These are phyloP conservation scores for Drosophila simulans DNA, from an alignment of 1,140 invertebrate species.

Conservation along the genomic window DNA sequence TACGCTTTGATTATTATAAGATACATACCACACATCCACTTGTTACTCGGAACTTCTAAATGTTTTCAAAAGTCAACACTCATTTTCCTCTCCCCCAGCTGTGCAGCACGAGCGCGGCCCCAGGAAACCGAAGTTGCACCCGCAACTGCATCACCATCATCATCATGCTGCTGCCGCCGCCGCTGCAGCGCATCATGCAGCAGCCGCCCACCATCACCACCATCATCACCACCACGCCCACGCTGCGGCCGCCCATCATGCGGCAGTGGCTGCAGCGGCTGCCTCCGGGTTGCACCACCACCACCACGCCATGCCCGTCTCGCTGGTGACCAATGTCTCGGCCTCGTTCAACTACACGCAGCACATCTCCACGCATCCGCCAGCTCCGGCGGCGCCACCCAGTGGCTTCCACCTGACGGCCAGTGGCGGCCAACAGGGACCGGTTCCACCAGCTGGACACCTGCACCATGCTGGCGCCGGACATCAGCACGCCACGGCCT, in stretches of 20 bases:
- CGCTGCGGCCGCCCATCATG: constrained; percentile 70
- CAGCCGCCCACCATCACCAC: constrained; percentile 67
- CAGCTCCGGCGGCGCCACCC: constrained; percentile 28
- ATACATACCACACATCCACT: background rate
- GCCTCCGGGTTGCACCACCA: constrained; percentile 71
- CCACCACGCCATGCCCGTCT: constrained; percentile 77
- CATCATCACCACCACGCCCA: constrained; percentile 73
- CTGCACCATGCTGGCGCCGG: constrained; percentile 8
- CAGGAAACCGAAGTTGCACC: constrained; percentile 92
- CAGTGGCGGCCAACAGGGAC: constrained; percentile 51
- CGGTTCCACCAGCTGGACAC: constrained; percentile 2
- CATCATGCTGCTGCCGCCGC: constrained; percentile 65
- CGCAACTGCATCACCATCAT: constrained; percentile 79
- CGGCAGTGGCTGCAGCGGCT: constrained; percentile 62
- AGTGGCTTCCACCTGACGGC: constrained; percentile 70
- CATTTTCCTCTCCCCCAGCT: constrained; percentile 86
- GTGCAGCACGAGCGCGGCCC: constrained; percentile 99
- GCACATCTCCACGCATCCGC: constrained; percentile 81
- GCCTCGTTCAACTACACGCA: constrained; percentile 83
- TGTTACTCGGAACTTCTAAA: background rate
- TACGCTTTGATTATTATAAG: too few relatives aligned
- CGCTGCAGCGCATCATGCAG: constrained; percentile 69
- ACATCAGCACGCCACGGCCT: constrained; percentile 51
- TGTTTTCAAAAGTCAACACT: constrained; percentile 11
- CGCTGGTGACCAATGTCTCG: constrained; percentile 81